A percentile compares a stretch with the other conserved stretches of the same genome.
Evolutionary conservation across 1,140 invertebrate genomes (phyloP).

Genomic region (Prorops nasuta): DNA sequence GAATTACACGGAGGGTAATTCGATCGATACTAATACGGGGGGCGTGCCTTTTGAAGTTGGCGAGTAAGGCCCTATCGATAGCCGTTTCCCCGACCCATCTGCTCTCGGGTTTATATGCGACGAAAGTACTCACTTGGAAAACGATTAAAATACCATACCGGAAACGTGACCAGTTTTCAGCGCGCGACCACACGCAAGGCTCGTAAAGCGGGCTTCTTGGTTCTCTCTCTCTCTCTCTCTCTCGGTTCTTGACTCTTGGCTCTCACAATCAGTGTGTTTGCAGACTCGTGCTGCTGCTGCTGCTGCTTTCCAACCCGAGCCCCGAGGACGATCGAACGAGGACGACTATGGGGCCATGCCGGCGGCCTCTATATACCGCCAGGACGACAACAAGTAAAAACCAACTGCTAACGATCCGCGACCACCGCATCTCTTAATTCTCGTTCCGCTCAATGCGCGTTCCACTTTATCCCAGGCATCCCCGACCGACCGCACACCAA

Average conservation of each 20-base stretch:
- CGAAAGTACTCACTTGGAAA: constrained; percentile 15
- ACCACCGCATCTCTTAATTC: constrained; percentile 22
- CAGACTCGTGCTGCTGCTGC: constrained; percentile 10
- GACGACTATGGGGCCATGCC: constrained; percentile 2
- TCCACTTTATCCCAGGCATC: too few species aligned
- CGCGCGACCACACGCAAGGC: constrained; percentile 25
- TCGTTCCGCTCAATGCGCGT: constrained; percentile 19
- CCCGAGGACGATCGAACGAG: constrained; percentile 15
- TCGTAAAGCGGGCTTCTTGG: constrained; percentile 24
- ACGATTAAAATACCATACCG: constrained; percentile 23
- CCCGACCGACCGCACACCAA: too few species aligned
- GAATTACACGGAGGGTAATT: too few species aligned
- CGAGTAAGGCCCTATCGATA: too few species aligned
- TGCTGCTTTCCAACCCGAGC: too few species aligned
- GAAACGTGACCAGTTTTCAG: constrained; percentile 25
- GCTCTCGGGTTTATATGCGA: too few species aligned
- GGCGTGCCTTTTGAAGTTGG: too few species aligned
- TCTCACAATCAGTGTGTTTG: constrained; percentile 14
- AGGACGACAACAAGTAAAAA: constrained; percentile 15
- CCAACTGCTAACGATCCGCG: constrained; percentile 30
- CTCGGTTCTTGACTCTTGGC: not conserved
- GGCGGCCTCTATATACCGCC: not conserved
- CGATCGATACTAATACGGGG: too few species aligned
- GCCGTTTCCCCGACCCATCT: too few species aligned
- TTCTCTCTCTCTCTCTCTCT: too few species aligned